Evolutionary conservation across 2,797 vertebrate species (phyloP).

Genomic region (Micropoecilia bifurca): DNA sequence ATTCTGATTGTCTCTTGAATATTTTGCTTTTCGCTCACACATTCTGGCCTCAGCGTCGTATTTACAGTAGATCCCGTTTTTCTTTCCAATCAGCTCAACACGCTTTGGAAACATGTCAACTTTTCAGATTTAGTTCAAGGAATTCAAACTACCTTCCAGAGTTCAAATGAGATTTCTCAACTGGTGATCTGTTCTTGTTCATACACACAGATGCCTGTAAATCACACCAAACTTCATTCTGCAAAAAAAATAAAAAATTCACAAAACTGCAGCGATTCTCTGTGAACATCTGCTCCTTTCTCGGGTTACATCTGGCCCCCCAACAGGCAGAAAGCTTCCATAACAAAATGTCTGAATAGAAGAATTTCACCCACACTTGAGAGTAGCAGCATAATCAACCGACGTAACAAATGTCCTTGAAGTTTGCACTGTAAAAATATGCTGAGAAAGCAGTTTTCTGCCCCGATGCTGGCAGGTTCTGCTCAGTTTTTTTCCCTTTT

Average conservation of each 20-base stretch:
- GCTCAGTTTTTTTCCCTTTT: constrained; percentile 38
- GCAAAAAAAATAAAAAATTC: constrained; percentile 54
- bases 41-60: not conserved
- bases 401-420: constrained; percentile 66
- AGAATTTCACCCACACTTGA: constrained; percentile 43
- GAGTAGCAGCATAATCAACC: constrained; percentile 36
- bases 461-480: constrained; percentile 50
- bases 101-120: not conserved
- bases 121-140: not conserved
- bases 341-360: constrained; percentile 79
- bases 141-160: not conserved
- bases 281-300: constrained; percentile 83
- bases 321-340: constrained; percentile 64
- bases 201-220: constrained; percentile 37
- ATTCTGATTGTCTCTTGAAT: not conserved
- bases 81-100: not conserved
- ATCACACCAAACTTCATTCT: constrained; percentile 57
- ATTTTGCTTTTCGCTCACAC: not conserved
- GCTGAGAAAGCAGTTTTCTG: constrained; percentile 55
- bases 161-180: not conserved
- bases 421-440: constrained; percentile 59
- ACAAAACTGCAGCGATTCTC: constrained; percentile 65
- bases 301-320: constrained; percentile 74
- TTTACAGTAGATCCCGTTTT: not conserved
- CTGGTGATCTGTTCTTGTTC: not conserved